These are phyloP conservation scores for Lophochroa leadbeateri DNA, from an alignment of 2,113 vertebrate genomes.

Conservation along the genomic window DNA sequence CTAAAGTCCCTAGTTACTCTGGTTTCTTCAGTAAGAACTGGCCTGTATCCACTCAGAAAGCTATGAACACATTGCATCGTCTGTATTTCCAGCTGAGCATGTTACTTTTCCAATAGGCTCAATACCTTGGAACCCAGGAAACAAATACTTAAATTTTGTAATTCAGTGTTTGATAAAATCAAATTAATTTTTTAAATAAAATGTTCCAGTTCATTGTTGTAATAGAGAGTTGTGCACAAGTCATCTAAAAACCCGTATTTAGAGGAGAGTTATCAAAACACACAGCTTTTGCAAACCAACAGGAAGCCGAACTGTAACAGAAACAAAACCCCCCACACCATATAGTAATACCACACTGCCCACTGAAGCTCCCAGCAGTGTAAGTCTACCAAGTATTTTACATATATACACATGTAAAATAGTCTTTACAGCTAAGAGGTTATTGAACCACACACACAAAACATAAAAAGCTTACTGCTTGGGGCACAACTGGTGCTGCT, in stretches of 20 bases:
- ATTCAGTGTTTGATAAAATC: neutral
- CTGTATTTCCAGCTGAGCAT: neutral
- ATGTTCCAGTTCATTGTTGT: neutral
- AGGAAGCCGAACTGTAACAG: neutral
- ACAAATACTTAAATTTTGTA: neutral
- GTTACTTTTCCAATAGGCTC: neutral
- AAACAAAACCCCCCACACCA: neutral
- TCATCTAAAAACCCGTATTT: neutral
- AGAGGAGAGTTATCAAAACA: neutral
- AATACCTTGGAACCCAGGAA: neutral
- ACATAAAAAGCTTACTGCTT: conserved; percentile 86
- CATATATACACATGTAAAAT: neutral
- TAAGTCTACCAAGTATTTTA: neutral
- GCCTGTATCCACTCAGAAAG: neutral
- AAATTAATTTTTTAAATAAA: neutral
- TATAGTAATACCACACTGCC: neutral
- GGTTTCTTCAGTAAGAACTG: neutral
- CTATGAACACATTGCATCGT: neutral
- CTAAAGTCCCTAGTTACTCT: neutral
- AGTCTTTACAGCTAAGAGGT: neutral
- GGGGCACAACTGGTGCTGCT: conserved; percentile 91
- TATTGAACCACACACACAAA: neutral
- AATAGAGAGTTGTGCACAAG: neutral
- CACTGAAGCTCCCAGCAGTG: neutral
- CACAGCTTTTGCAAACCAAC: neutral